Evolutionary conservation across 2,888 invertebrate genomes (phyloP).

Genomic region (Adela reaumurella): DNA sequence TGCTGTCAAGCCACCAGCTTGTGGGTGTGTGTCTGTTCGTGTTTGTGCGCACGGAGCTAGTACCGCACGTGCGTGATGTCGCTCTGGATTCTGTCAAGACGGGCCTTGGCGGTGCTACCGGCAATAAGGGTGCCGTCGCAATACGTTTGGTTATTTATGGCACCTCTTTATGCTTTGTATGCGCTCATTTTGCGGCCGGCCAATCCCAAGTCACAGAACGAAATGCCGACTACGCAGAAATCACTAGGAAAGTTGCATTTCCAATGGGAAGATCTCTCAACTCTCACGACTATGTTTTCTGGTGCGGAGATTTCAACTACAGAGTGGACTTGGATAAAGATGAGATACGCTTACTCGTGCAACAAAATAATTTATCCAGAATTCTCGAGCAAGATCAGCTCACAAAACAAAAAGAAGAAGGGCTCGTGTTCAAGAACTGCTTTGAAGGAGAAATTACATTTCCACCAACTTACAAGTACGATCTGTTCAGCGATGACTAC

Average conservation of each 20-base stretch:
- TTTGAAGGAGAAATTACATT: constrained; percentile 89
- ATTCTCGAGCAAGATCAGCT: constrained; percentile 88
- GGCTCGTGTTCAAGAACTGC: constrained; percentile 88
- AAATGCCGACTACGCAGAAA: constrained; percentile 96
- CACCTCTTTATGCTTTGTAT: constrained; percentile 95
- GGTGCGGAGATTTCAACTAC: constrained; percentile 99
- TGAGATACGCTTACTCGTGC: constrained; percentile 81
- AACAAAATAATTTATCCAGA: constrained; percentile 67
- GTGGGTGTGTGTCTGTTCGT: constrained; percentile 97
- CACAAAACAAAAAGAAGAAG: constrained; percentile 72
- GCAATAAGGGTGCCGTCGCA: constrained; percentile 94
- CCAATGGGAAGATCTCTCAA: constrained; percentile 90
- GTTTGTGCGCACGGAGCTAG: constrained; percentile 85
- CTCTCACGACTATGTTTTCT: constrained; percentile 97
- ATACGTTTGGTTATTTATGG: constrained; percentile 89
- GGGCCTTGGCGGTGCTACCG: constrained; percentile 95
- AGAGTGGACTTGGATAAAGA: constrained; percentile 94
- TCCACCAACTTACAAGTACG: constrained; percentile 98
- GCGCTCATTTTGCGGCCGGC: constrained; percentile 98
- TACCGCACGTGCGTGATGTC: constrained; percentile 87
- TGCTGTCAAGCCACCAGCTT: constrained; percentile 90
- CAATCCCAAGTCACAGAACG: constrained; percentile 93
- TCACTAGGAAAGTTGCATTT: constrained; percentile 84
- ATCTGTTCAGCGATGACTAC: constrained; percentile 96
- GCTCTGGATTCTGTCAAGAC: constrained; percentile 97